Conservation (phyloP, 2,888 invertebrate species). For the Branchellion lobata region DNA sequence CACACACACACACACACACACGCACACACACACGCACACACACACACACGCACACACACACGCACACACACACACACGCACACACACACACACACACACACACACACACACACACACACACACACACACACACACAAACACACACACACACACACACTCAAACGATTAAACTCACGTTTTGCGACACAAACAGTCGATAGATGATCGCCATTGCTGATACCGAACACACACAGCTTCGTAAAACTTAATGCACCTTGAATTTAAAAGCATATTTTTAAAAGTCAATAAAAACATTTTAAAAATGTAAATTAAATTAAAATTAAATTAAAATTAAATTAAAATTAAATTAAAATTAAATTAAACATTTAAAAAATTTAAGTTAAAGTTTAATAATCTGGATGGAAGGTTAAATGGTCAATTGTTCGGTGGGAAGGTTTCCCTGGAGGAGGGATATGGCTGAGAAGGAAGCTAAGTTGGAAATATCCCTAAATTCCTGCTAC, state of each 20-base stretch:
- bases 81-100: conserved; percentile 32
- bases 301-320: too few species aligned
- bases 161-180: neutral
- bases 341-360: too few species aligned
- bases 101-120: conserved; percentile 33
- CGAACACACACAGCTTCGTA: too few species aligned
- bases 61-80: conserved; percentile 31
- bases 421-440: neutral
- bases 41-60: conserved; percentile 33
- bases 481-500: too few species aligned
- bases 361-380: too few species aligned
- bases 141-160: conserved; percentile 26
- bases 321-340: too few species aligned
- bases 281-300: too few species aligned
- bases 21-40: conserved; percentile 10
- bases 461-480: too few species aligned
- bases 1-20: neutral
- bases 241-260: too few species aligned
- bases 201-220: too few species aligned
- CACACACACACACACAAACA: conserved; percentile 28
- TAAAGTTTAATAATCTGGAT: too few species aligned
- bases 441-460: neutral
- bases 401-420: neutral
- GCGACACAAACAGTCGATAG: neutral
- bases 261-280: too few species aligned